Percentiles rank a stretch among this genome's conserved stretches.
These are phyloP conservation scores for Watsonalla cultraria DNA, from an alignment of 2,888 invertebrate species.

Conservation along the genomic window DNA sequence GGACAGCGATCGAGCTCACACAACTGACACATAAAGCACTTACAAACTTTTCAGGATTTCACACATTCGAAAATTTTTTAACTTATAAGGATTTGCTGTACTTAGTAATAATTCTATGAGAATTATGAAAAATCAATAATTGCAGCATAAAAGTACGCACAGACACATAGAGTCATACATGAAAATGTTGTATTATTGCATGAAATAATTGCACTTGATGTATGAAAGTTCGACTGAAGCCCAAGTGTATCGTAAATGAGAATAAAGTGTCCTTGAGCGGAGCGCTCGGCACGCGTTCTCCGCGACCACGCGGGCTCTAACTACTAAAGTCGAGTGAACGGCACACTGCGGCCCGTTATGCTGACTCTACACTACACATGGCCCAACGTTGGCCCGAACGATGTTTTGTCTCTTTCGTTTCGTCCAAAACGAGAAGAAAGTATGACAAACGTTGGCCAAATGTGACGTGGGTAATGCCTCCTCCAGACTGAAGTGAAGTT, in stretches of 20 bases:
- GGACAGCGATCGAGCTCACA: conserved; percentile 55
- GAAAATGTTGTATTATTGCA: conserved; percentile 24
- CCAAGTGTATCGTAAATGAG: conserved; percentile 55
- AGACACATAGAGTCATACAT: conserved; percentile 31
- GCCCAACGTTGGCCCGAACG: conserved; percentile 21
- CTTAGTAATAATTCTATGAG: conserved; percentile 33
- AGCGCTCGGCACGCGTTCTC: conserved; percentile 47
- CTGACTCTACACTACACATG: conserved; percentile 23
- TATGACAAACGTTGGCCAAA: conserved; percentile 20
- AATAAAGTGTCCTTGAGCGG: conserved; percentile 49
- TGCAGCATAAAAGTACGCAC: conserved; percentile 24
- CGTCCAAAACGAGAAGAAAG: conserved; percentile 25
- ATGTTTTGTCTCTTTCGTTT: conserved; percentile 25
- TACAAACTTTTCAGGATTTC: conserved; percentile 58
- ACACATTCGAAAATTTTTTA: conserved; percentile 44
- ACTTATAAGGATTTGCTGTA: conserved; percentile 28
- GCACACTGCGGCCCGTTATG: conserved; percentile 38
- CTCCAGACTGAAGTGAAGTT: conserved; percentile 34
- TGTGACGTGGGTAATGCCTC: conserved; percentile 14
- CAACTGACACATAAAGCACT: conserved; percentile 73
- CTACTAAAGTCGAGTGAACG: conserved; percentile 55
- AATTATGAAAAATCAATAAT: conserved; percentile 38
- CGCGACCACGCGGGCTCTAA: conserved; percentile 63
- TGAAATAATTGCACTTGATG: conserved; percentile 42
- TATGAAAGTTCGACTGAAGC: conserved; percentile 40